Conservation (phyloP, 2,888 invertebrate species). For the Euproctis similis region DNA sequence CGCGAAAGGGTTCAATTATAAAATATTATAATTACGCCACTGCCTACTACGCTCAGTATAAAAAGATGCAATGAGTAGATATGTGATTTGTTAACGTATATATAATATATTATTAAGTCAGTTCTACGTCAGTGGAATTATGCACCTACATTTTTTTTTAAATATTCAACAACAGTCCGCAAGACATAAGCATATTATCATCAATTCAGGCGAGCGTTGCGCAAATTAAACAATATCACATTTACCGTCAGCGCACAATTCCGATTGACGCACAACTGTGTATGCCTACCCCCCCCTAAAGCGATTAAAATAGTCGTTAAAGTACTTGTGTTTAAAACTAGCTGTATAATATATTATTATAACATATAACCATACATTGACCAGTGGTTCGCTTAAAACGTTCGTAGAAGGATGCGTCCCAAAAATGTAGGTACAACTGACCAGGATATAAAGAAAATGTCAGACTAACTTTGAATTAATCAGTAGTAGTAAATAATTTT, state of each 20-base stretch:
- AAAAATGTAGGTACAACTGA: too few relatives aligned
- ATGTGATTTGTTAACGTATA: constrained; percentile 67
- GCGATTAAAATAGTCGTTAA: constrained; percentile 52
- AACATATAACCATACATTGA: constrained; percentile 54
- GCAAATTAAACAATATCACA: constrained; percentile 23
- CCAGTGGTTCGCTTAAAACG: constrained; percentile 41
- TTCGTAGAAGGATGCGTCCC: constrained; percentile 15
- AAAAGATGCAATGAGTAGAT: constrained; percentile 66
- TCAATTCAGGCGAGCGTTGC: constrained; percentile 29
- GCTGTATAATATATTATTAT: too few relatives aligned
- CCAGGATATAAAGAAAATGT: too few relatives aligned
- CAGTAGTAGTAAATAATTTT: too few relatives aligned
- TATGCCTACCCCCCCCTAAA: constrained; percentile 58
- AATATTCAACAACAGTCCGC: constrained; percentile 13
- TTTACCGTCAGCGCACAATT: constrained; percentile 20
- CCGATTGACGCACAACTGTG: constrained; percentile 36
- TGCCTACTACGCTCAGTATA: constrained; percentile 63
- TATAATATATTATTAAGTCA: constrained; percentile 12
- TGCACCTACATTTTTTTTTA: constrained; percentile 11
- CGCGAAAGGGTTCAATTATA: too few relatives aligned
- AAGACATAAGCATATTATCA: constrained; percentile 8
- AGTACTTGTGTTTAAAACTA: constrained; percentile 50
- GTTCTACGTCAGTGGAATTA: constrained; percentile 27
- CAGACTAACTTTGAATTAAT: too few relatives aligned
- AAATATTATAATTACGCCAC: too few relatives aligned